phyloP scores from a whole-genome alignment of 2,113 vertebrate genomes.

The Nannobrachium achirus region DNA sequence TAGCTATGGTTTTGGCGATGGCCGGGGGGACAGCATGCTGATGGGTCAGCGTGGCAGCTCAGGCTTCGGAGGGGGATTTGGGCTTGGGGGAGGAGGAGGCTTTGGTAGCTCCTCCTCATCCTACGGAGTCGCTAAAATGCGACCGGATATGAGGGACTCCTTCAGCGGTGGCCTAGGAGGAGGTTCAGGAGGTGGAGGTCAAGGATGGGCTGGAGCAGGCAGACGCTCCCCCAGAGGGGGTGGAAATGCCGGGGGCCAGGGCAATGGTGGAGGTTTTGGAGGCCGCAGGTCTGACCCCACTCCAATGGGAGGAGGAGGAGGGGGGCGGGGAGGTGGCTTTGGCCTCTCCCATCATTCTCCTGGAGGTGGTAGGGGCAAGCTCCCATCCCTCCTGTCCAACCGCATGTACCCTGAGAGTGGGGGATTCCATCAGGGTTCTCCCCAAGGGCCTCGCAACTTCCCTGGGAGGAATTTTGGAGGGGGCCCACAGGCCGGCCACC shows the following conservation, averaged over 20 bases:
- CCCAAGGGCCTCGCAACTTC: slow-evolving; percentile 84
- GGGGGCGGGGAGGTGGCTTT: slow-evolving; percentile 70
- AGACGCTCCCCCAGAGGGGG: slow-evolving; percentile 79
- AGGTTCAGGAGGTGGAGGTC: slow-evolving; percentile 75
- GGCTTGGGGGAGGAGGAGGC: slow-evolving; percentile 75
- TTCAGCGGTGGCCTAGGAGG: slow-evolving; percentile 81
- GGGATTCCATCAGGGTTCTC: slow-evolving; percentile 81
- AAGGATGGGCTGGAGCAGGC: slow-evolving; percentile 82
- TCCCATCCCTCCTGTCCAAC: slow-evolving; percentile 92
- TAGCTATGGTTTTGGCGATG: slow-evolving; percentile 87
- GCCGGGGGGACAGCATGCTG: slow-evolving; percentile 80
- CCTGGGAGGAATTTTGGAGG: slow-evolving; percentile 88
- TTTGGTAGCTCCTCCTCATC: slow-evolving; percentile 83
- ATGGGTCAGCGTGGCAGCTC: slow-evolving; percentile 80
- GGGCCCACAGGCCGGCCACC: slow-evolving; percentile 83
- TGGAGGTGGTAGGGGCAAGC: slow-evolving; percentile 85
- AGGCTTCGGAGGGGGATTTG: slow-evolving; percentile 81
- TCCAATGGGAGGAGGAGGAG: slow-evolving; percentile 78
- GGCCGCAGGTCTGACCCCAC: slow-evolving; percentile 80
- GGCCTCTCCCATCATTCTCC: slow-evolving; percentile 81
- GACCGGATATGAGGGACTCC: slow-evolving; percentile 83
- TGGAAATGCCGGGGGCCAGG: slow-evolving; percentile 77
- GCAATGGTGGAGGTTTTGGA: slow-evolving; percentile 76
- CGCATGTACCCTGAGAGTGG: slow-evolving; percentile 85
- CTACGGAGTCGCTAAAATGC: slow-evolving; percentile 84